Conservation (phyloP, 2,888 invertebrate genomes). For the Dryobota labecula region DNA sequence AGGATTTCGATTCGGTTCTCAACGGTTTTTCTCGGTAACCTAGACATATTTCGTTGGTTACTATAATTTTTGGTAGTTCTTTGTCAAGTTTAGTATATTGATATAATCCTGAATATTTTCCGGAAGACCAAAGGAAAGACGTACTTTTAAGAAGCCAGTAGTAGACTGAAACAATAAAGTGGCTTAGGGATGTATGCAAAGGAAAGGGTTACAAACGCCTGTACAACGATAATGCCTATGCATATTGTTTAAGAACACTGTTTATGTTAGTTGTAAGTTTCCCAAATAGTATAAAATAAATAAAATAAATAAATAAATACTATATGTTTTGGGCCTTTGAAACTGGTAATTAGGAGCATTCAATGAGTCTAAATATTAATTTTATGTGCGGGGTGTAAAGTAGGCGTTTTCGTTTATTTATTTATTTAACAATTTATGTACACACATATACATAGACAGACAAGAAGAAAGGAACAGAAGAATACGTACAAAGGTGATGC, state of each 20-base stretch:
- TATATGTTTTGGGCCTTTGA: background rate
- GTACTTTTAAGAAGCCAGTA: background rate
- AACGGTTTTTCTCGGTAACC: slow-evolving; percentile 9
- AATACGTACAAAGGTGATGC: too few relatives aligned
- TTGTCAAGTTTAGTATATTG: background rate
- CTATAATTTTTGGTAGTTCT: background rate
- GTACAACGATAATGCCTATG: too few relatives aligned
- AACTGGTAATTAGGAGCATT: background rate
- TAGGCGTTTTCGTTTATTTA: background rate
- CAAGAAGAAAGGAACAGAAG: too few relatives aligned
- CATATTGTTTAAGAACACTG: too few relatives aligned
- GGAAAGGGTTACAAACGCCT: background rate
- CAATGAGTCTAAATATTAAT: background rate
- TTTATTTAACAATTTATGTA: too few relatives aligned
- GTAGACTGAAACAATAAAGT: background rate
- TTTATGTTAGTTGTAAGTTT: too few relatives aligned
- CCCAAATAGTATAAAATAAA: too few relatives aligned
- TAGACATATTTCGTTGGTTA: slow-evolving; percentile 10
- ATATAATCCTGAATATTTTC: background rate
- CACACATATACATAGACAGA: too few relatives aligned
- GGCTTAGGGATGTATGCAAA: background rate
- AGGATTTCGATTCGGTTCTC: slow-evolving; percentile 26
- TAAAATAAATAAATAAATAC: too few relatives aligned
- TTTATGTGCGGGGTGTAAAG: too few relatives aligned
- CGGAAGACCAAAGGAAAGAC: background rate